Evolutionary conservation across 2,888 invertebrate genomes (phyloP).

Genomic region (Dryobota labecula): DNA sequence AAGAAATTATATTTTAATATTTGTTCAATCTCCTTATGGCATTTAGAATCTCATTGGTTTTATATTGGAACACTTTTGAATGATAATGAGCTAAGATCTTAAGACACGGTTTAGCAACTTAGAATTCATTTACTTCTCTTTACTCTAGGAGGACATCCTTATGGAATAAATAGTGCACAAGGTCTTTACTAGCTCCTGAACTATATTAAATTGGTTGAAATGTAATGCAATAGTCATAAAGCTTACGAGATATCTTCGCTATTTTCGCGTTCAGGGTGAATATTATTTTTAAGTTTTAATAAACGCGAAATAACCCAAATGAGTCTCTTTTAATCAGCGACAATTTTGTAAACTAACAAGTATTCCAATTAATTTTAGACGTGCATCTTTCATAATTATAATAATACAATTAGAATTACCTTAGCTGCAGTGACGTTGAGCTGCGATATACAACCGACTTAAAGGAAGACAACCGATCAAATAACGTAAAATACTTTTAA

Average conservation of each 20-base stretch:
- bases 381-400: constrained; percentile 3
- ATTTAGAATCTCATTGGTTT: constrained; percentile 22
- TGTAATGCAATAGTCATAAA: too few relatives aligned
- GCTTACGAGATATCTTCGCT: neutral
- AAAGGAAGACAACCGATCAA: constrained; percentile 47
- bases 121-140: neutral
- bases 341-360: neutral
- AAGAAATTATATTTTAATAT: constrained; percentile 1
- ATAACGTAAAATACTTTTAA: constrained; percentile 18
- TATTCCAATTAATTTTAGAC: neutral
- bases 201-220: neutral
- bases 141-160: neutral
- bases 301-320: neutral
- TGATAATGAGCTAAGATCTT: constrained; percentile 11
- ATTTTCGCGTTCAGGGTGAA: neutral
- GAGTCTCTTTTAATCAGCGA: neutral
- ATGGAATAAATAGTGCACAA: neutral
- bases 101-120: constrained; percentile 28
- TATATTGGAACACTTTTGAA: constrained; percentile 23
- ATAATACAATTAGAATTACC: constrained; percentile 7
- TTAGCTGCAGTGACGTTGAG: constrained; percentile 51
- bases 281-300: neutral
- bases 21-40: constrained; percentile 14
- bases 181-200: neutral
- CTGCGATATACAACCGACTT: constrained; percentile 50